phyloP scores from a whole-genome alignment of 23 tunicate genomes.

The Halocynthia roretzi region DNA sequence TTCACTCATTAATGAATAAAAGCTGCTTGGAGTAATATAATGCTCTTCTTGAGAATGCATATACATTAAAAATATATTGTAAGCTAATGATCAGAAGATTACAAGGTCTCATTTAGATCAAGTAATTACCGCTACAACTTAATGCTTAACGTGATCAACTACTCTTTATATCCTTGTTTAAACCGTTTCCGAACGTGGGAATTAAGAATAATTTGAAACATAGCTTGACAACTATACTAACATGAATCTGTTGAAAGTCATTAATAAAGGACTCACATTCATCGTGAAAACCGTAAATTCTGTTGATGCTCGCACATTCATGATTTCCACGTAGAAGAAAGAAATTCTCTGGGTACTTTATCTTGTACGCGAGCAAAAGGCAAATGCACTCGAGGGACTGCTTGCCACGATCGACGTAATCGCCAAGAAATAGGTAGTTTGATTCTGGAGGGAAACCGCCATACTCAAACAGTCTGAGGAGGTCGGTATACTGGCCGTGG shows the following conservation, averaged over 20 bases:
- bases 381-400: slow-evolving; percentile 99
- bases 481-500: slow-evolving; percentile 91
- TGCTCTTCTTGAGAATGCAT: neutral
- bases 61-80: neutral
- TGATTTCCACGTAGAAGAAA: slow-evolving; percentile 98
- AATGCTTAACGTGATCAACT: no score
- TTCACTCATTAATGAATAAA: neutral
- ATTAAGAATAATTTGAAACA: no score
- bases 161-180: no score
- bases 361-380: slow-evolving; percentile 94
- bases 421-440: slow-evolving; percentile 96
- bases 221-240: no score
- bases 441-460: slow-evolving; percentile 99
- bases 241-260: no score
- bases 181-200: no score
- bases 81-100: no score
- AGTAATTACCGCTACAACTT: no score
- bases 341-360: slow-evolving; percentile 98
- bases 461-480: slow-evolving; percentile 89
- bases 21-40: neutral
- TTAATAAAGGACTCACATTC: slow-evolving; percentile 52
- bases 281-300: slow-evolving; percentile 98
- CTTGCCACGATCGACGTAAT: slow-evolving; percentile 97
- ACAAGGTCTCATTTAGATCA: no score
- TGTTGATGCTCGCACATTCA: slow-evolving; percentile 97